Percentiles rank a stretch among this genome's conserved stretches.
Conservation (phyloP, 2,113 vertebrate genomes). For the Tenrec ecaudatus region DNA sequence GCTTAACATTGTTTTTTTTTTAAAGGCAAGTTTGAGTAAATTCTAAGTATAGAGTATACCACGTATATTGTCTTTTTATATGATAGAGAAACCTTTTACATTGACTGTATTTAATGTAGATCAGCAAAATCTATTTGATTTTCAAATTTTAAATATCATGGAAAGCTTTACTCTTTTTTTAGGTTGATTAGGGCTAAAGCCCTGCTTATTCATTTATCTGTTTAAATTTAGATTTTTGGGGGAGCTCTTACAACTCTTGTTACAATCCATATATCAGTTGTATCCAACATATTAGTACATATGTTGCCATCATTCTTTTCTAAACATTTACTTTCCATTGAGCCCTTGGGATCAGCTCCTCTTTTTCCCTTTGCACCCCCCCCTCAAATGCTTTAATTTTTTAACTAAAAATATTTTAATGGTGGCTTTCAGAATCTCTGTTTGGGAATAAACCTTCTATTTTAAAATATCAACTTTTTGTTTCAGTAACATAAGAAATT, state of each 20-base stretch:
- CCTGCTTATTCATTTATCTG: no score
- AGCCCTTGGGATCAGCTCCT: no score
- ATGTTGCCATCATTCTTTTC: no score
- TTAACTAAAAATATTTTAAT: background rate
- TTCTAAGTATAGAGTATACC: background rate
- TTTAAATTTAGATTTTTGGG: no score
- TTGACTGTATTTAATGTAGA: background rate
- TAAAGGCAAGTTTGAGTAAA: background rate
- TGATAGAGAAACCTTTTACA: background rate
- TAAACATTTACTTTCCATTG: no score
- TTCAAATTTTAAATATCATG: conserved; percentile 22
- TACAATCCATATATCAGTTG: no score
- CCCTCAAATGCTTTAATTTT: no score
- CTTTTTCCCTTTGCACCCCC: background rate
- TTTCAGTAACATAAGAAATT: conserved; percentile 16
- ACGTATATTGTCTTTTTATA: background rate
- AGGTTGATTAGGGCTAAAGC: no score
- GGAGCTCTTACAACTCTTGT: no score
- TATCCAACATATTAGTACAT: no score
- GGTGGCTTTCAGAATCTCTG: background rate
- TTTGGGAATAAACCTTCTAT: conserved; percentile 23
- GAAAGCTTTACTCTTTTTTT: conserved; percentile 49
- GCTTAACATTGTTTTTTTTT: conserved; percentile 27
- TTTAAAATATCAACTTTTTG: conserved; percentile 25
- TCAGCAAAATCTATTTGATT: no score